phyloP scores from a whole-genome alignment of 2,888 invertebrate genomes.

The Hermaeophaga mercurialis region DNA sequence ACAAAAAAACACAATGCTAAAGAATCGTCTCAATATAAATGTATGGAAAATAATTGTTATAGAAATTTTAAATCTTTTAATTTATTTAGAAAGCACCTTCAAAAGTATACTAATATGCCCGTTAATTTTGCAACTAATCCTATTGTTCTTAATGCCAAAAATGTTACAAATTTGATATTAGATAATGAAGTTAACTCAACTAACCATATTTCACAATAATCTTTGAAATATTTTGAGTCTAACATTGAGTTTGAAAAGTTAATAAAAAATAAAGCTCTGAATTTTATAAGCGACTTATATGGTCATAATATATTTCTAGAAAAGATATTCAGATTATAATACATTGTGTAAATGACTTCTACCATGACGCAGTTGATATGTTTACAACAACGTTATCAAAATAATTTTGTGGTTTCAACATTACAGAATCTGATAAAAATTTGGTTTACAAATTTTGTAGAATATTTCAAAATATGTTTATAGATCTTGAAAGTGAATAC shows the following conservation, averaged over 20 bases:
- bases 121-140: too few species aligned
- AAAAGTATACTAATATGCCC: too few species aligned
- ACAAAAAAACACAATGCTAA: too few species aligned
- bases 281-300: slow-evolving; percentile 4
- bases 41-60: not conserved
- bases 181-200: not conserved
- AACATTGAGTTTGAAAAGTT: not conserved
- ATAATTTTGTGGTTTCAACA: not conserved
- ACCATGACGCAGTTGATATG: not conserved
- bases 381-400: not conserved
- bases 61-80: not conserved
- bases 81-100: not conserved
- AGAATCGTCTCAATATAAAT: too few species aligned
- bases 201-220: not conserved
- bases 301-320: not conserved
- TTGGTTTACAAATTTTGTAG: not conserved
- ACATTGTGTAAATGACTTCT: not conserved
- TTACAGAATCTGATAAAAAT: slow-evolving; percentile 2
- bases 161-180: too few species aligned
- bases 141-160: too few species aligned
- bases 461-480: slow-evolving; percentile 5
- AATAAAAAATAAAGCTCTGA: not conserved
- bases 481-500: slow-evolving; percentile 3
- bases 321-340: slow-evolving; percentile 7
- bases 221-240: not conserved